Evolutionary conservation across 2,113 vertebrate species (phyloP).

Genomic region (Planiliza haematocheilus): DNA sequence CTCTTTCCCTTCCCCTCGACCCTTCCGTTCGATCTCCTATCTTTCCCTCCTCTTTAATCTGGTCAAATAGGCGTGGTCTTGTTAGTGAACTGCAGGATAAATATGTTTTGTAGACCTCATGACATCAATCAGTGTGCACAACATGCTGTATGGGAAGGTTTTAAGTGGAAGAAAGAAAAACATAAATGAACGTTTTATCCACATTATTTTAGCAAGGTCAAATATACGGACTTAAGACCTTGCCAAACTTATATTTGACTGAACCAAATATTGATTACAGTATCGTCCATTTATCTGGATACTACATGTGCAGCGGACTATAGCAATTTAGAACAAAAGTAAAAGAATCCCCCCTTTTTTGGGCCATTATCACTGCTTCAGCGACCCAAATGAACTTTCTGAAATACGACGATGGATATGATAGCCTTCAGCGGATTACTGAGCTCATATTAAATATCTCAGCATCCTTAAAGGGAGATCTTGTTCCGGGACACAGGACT

Average conservation of each 20-base stretch:
- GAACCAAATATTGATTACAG: constrained; percentile 16
- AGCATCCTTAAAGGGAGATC: constrained; percentile 61
- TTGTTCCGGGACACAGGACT: constrained; percentile 60
- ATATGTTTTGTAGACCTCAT: too few relatives aligned
- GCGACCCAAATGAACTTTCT: constrained; percentile 48
- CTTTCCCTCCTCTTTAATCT: too few relatives aligned
- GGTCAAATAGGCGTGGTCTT: too few relatives aligned
- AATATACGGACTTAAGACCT: constrained; percentile 4
- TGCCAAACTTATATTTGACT: not conserved
- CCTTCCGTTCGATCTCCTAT: too few relatives aligned
- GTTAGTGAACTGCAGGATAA: too few relatives aligned
- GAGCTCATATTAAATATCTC: constrained; percentile 54
- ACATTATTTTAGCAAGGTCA: constrained; percentile 11
- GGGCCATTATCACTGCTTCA: constrained; percentile 47
- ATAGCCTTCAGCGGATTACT: constrained; percentile 46
- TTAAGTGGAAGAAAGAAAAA: too few relatives aligned
- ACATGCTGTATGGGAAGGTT: too few relatives aligned
- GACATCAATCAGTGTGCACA: too few relatives aligned
- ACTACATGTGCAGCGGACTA: not conserved
- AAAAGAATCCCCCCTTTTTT: constrained; percentile 36
- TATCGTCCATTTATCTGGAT: not conserved
- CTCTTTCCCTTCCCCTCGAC: too few relatives aligned
- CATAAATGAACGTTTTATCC: too few relatives aligned
- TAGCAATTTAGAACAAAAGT: constrained; percentile 21
- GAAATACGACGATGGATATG: constrained; percentile 41